These are phyloP conservation scores for Elephas maximus DNA, from an alignment of 2,113 vertebrate species.

Conservation along the genomic window DNA sequence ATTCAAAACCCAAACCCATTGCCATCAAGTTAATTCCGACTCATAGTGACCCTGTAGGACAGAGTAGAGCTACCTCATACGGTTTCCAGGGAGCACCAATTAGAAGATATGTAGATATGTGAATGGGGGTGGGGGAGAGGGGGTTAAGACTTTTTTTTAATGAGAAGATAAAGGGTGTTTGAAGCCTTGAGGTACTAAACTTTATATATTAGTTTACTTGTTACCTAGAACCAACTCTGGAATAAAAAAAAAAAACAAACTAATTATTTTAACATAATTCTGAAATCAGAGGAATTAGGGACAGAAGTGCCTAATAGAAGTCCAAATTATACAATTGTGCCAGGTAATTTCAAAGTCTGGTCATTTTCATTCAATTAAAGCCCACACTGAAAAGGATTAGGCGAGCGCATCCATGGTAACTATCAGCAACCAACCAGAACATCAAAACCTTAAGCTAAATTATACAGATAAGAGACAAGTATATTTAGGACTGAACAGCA, in stretches of 20 bases:
- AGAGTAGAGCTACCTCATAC: no score
- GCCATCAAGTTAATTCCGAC: no score
- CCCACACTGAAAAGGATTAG: not conserved
- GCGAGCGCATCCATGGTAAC: not conserved
- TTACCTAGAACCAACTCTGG: slow-evolving; percentile 1
- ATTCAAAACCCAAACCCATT: no score
- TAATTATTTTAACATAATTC: not conserved
- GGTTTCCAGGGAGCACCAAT: not conserved
- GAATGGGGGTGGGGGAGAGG: not conserved
- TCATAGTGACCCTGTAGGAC: no score
- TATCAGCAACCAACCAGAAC: slow-evolving; percentile 8
- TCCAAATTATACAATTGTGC: not conserved
- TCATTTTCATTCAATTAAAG: slow-evolving; percentile 22
- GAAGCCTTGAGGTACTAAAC: not conserved
- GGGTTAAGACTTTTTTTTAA: not conserved
- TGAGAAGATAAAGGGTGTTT: not conserved
- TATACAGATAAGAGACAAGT: not conserved
- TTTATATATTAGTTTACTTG: not conserved
- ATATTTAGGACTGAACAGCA: not conserved
- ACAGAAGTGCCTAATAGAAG: not conserved
- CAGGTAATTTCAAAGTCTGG: not conserved
- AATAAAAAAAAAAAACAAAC: not conserved
- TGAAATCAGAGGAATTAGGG: slow-evolving; percentile 20
- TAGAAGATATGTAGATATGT: not conserved
- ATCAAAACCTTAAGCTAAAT: not conserved